Evolutionary conservation across 2,888 invertebrate genomes (phyloP).

Genomic region (Lepas anatifera): DNA sequence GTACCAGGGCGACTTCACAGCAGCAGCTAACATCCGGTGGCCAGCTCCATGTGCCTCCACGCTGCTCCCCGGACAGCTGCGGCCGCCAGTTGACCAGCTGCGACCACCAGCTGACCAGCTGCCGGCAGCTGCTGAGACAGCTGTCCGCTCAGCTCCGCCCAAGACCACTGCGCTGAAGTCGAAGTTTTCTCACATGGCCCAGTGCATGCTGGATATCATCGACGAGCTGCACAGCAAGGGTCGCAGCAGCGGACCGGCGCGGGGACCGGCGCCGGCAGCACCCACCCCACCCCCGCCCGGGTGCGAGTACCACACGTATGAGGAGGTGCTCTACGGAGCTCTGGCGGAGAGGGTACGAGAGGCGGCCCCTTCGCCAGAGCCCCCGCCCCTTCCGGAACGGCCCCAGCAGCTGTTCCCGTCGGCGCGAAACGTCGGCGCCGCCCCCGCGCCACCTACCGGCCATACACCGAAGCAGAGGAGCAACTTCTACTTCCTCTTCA

Average conservation of each 20-base stretch:
- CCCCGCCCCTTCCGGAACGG: conserved; percentile 17
- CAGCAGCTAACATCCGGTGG: not conserved
- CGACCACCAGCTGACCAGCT: no score
- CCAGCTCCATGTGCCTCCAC: not conserved
- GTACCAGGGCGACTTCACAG: not conserved
- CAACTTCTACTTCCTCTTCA: conserved; percentile 29
- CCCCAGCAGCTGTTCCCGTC: conserved; percentile 1
- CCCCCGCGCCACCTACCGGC: conserved; percentile 18
- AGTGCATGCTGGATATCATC: conserved; percentile 32
- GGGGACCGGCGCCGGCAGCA: conserved; percentile 10
- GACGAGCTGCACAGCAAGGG: conserved; percentile 30
- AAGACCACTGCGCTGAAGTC: conserved; percentile 15
- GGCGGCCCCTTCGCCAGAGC: conserved; percentile 9
- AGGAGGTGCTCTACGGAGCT: conserved; percentile 30
- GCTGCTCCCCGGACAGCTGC: not conserved
- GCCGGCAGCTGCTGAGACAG: no score
- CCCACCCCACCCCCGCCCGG: no score
- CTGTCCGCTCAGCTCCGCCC: no score
- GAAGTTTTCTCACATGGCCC: conserved; percentile 30
- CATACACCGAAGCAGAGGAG: conserved; percentile 27
- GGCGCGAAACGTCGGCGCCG: conserved; percentile 17
- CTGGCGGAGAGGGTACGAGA: not conserved
- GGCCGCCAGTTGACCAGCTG: not conserved
- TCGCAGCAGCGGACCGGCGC: conserved; percentile 1
- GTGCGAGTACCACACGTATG: conserved; percentile 33